Percentiles rank a stretch among this genome's conserved stretches.
phyloP scores from a whole-genome alignment of 2,888 invertebrate species.

The Nephrocerus scutellatus region DNA sequence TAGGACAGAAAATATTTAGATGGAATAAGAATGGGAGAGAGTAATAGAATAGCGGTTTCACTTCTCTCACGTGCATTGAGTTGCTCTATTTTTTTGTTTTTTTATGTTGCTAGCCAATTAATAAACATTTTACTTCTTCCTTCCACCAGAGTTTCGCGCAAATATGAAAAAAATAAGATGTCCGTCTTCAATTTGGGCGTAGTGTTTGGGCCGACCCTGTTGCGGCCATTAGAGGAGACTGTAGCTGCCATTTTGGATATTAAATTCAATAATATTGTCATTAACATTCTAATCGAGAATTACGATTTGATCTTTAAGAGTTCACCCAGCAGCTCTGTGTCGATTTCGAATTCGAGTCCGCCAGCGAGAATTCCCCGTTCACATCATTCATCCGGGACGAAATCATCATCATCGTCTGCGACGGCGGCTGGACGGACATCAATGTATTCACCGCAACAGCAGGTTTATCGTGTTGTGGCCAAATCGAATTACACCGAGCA shows the following conservation, averaged over 20 bases:
- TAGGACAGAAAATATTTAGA: too few species aligned
- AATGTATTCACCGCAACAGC: conserved; percentile 44
- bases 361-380: conserved; percentile 42
- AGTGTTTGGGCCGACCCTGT: conserved; percentile 94
- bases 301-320: conserved; percentile 65
- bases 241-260: conserved; percentile 98
- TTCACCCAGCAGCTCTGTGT: conserved; percentile 32
- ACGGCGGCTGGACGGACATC: conserved; percentile 32
- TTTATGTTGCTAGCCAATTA: not conserved
- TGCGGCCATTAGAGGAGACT: conserved; percentile 92
- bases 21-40: too few species aligned
- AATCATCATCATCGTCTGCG: conserved; percentile 20
- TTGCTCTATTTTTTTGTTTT: too few species aligned
- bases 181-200: conserved; percentile 95
- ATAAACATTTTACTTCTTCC: not conserved
- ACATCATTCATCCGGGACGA: conserved; percentile 31
- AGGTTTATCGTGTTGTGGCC: conserved; percentile 42
- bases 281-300: conserved; percentile 91
- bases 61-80: not conserved
- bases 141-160: conserved; percentile 74
- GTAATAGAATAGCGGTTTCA: not conserved
- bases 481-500: conserved; percentile 46
- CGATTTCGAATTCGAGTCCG: conserved; percentile 36
- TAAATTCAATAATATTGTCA: conserved; percentile 98
- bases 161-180: conserved; percentile 89